Percentiles rank a stretch among this genome's conserved stretches.
Evolutionary conservation across 92 coral and sea anemone genomes (phyloP).

Genomic region (Scolanthus callimorphus): DNA sequence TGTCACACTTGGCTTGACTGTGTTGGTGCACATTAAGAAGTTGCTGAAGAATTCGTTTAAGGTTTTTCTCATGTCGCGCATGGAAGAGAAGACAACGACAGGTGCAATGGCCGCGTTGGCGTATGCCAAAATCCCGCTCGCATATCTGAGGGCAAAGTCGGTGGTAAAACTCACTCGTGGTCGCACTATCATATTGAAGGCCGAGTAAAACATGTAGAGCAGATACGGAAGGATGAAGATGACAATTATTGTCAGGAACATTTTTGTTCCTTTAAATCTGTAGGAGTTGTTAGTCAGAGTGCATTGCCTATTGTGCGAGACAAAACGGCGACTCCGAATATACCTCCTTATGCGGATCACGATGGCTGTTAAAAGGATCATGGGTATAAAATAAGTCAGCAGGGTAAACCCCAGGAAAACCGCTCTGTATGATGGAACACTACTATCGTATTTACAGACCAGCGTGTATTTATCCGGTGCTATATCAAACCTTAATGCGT

Average conservation of each 20-base stretch:
- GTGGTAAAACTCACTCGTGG: background rate
- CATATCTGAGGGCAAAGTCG: constrained; percentile 7
- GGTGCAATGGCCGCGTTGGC: no score
- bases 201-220: constrained; percentile 1
- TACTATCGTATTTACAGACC: constrained; percentile 5
- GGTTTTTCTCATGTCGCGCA: no score
- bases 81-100: no score
- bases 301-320: background rate
- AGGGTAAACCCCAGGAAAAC: background rate
- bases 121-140: no score
- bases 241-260: constrained; percentile 16
- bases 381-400: constrained; percentile 4
- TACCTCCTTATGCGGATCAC: background rate
- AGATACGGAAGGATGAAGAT: constrained; percentile 15
- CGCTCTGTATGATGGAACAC: background rate
- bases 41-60: no score
- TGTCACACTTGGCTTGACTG: no score
- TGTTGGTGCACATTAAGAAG: no score
- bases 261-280: constrained; percentile 2
- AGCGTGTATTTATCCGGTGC: constrained; percentile 6
- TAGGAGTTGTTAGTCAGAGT: background rate
- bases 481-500: background rate
- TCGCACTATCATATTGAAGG: background rate
- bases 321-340: background rate
- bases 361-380: background rate